A percentile compares a stretch with the other conserved stretches of the same genome.
Conservation (phyloP, 2,797 vertebrate species). For the Prunella strophiata region DNA sequence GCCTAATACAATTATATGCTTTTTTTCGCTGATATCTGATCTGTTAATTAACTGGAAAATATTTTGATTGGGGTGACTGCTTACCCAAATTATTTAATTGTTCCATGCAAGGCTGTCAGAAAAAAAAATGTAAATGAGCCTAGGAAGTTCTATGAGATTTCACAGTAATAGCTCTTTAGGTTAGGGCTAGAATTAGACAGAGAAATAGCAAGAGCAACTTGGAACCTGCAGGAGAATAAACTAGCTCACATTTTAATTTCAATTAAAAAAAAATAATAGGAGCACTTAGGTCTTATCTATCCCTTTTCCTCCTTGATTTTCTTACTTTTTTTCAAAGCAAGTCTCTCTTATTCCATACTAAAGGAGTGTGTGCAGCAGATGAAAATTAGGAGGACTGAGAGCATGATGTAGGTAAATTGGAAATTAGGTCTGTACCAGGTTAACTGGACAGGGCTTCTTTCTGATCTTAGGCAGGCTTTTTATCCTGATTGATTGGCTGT, state of each 20-base stretch:
- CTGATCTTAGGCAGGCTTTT: neutral
- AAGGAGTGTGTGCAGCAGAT: neutral
- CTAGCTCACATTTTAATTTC: neutral
- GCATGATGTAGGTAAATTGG: neutral
- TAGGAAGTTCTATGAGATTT: constrained; percentile 42
- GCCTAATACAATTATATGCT: constrained; percentile 66
- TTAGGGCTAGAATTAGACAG: neutral
- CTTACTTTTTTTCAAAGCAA: neutral
- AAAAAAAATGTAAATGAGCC: constrained; percentile 27
- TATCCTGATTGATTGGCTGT: neutral
- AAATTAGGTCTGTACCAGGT: neutral
- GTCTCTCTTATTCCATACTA: neutral
- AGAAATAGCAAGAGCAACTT: neutral
- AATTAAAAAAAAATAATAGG: neutral
- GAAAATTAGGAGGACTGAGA: neutral
- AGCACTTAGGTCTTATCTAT: neutral
- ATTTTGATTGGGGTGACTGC: constrained; percentile 62
- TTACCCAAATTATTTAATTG: constrained; percentile 60
- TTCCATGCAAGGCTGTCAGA: constrained; percentile 23
- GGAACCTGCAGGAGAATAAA: neutral
- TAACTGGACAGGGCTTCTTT: neutral
- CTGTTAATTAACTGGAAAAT: constrained; percentile 69
- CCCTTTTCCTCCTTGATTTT: neutral
- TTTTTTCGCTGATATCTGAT: constrained; percentile 58
- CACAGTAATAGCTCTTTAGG: neutral